Evolutionary conservation across 2,888 invertebrate genomes (phyloP), one percentile per base, ranked within the genome.

Genomic region (Epinotia nisella): DNA sequence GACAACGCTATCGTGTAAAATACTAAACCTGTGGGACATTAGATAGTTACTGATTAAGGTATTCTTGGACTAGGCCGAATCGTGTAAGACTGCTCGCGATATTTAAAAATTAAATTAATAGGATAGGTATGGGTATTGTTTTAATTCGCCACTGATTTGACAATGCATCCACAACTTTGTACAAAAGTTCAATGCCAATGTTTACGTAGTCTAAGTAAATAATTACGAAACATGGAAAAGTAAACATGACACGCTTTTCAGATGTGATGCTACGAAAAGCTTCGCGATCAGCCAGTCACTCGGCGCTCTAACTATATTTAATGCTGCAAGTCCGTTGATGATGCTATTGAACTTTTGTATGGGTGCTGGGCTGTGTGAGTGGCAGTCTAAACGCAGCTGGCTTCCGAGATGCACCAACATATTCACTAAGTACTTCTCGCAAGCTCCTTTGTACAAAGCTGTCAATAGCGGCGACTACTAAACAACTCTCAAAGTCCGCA

Each of bases 361-460:
- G 19, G 70, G 73, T 74, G 75, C 76, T 75, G 75, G 72, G 78
- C 76, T 76, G 75, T 79, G 82, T 81, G 82, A 87, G 87, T 89
- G 90, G 89, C 89, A 87, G 85, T 81, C 75, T 73, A 80, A 79
- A 65, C 66, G 82, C 84, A 79, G 85, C 84, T 88, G 88, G 87
- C 89, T 89, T 85, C 85, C 78, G 75, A 70, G 78, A 78, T 71
- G 66, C 71, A 71, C 35, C 39, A 21, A 39, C n/a, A 67, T 66
- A 61, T 39, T 51, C 21, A 71, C 55, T 66, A n/a, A n/a, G n/a
- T n/a, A 53, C 41, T 51, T 51, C 60, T 67, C 71, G 83, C 83
- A 86, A 86, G 86, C 85, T 88, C 87, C 81, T 90, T 90, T 90
- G 90, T 90, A 90, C 90, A 90, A 90, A 90, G 89, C 90, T 90